phyloP scores from a whole-genome alignment of 2,797 vertebrate species.

The Chaunax sp. region DNA sequence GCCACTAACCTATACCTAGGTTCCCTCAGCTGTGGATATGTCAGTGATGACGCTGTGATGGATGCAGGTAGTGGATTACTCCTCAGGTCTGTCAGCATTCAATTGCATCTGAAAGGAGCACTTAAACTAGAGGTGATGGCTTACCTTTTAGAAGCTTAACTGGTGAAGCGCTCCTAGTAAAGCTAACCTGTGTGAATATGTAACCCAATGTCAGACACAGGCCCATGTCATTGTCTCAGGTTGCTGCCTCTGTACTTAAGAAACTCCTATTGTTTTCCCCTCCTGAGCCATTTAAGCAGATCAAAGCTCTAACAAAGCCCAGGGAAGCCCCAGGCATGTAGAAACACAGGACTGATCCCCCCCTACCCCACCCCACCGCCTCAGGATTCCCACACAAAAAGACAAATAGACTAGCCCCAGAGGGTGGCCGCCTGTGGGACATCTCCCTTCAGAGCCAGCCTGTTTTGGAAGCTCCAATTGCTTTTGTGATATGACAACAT shows the following conservation, averaged over 20 bases:
- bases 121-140: conserved; percentile 71
- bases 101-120: conserved; percentile 77
- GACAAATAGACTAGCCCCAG: conserved; percentile 73
- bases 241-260: conserved; percentile 79
- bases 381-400: conserved; percentile 76
- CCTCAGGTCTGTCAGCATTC: conserved; percentile 64
- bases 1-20: background rate
- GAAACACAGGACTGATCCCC: conserved; percentile 75
- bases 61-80: conserved; percentile 67
- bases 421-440: conserved; percentile 75
- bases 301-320: conserved; percentile 81
- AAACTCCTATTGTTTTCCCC: conserved; percentile 77
- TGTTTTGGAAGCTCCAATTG: conserved; percentile 71
- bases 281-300: conserved; percentile 82
- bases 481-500: conserved; percentile 62
- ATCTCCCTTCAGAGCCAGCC: conserved; percentile 63
- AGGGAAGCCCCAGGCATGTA: conserved; percentile 78
- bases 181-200: conserved; percentile 70
- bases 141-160: conserved; percentile 78
- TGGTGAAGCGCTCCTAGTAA: conserved; percentile 78
- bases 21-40: conserved; percentile 59
- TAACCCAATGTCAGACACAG: conserved; percentile 67
- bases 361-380: conserved; percentile 14
- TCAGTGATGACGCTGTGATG: conserved; percentile 34
- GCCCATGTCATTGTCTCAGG: conserved; percentile 78